Base-by-base conservation (phyloP, 2,797 vertebrate genomes). In the Enteromius argenteus region DNA sequence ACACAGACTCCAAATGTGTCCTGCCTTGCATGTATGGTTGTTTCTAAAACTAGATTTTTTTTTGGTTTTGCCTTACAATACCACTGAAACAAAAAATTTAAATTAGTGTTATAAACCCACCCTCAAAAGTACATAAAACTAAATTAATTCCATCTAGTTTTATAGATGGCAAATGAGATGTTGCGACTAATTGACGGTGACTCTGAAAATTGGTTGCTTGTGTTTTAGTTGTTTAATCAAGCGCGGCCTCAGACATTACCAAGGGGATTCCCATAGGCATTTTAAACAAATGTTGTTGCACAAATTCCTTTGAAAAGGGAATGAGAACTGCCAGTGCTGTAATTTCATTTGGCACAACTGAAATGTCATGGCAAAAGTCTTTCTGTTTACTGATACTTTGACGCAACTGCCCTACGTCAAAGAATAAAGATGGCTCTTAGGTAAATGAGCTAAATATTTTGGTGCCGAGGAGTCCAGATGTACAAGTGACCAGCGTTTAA, bases 271-370 rank as follows among this genome's bases (percentile, higher is more conserved):
- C 53, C 77, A 53, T 64, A 73, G 76, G 27, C 32, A 51, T 53
- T 27, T 72, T 77, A 84, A 85, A 58, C 84, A 87, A 86, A 85
- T 81, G 69, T 81, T 74, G 74, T 84, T 69, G 67, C 60, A 62
- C 37, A 23, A 88, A 84, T 85, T 80, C 21, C 42, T 86, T 81
- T 77, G 58, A 66, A 58, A 58, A 53, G 51, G 67, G 64, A 86
- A 79, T 84, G 69, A 80, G 78, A 88, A 77, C 66, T 78, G 77
- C 69, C 60, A 81, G 68, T 53, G 68, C 44, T 32, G 49, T 81
- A 71, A 89, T 87, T 89, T 86, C 11, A 87, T 90, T 88, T 88
- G 81, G 77, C 78, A 66, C 49, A 15, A 60, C 56, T 77, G n/a
- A 88, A 86, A 89, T 84, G 76, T 86, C 87, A 85, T 49, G 80